Conservation (phyloP, 2,888 invertebrate species). For the Galerucella nymphaeae region DNA sequence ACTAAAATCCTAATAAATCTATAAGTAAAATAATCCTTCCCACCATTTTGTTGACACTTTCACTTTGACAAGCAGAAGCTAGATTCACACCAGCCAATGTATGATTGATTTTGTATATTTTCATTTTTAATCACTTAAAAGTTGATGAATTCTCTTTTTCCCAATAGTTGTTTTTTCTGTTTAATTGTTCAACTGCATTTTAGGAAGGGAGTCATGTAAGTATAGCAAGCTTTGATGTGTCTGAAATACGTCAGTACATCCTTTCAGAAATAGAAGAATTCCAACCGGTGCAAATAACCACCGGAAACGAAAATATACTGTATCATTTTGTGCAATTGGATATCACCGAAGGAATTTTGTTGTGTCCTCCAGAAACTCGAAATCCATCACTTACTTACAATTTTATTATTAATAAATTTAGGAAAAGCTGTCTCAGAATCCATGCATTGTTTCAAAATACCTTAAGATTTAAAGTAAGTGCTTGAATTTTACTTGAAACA, state of each 20-base stretch:
- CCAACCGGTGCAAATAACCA: slow-evolving; percentile 71
- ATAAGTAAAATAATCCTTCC: too few species aligned
- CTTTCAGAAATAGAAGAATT: slow-evolving; percentile 77
- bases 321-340: slow-evolving; percentile 83
- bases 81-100: too few species aligned
- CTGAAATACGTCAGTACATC: slow-evolving; percentile 78
- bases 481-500: not conserved
- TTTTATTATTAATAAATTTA: slow-evolving; percentile 76
- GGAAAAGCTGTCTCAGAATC: slow-evolving; percentile 77
- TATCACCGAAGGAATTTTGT: slow-evolving; percentile 75
- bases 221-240: slow-evolving; percentile 73
- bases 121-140: too few species aligned
- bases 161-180: too few species aligned
- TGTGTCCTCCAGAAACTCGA: slow-evolving; percentile 69
- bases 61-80: too few species aligned
- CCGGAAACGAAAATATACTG: slow-evolving; percentile 78
- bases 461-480: slow-evolving; percentile 68
- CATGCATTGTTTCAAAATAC: slow-evolving; percentile 79
- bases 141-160: too few species aligned
- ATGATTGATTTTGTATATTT: too few species aligned
- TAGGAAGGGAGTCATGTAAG: slow-evolving; percentile 76
- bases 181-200: slow-evolving; percentile 36
- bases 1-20: too few species aligned
- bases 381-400: slow-evolving; percentile 59
- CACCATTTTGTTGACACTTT: too few species aligned